Percentiles rank a stretch among this genome's conserved stretches.
phyloP scores from a whole-genome alignment of 2,797 vertebrate species.

The Anguilla marmorata region DNA sequence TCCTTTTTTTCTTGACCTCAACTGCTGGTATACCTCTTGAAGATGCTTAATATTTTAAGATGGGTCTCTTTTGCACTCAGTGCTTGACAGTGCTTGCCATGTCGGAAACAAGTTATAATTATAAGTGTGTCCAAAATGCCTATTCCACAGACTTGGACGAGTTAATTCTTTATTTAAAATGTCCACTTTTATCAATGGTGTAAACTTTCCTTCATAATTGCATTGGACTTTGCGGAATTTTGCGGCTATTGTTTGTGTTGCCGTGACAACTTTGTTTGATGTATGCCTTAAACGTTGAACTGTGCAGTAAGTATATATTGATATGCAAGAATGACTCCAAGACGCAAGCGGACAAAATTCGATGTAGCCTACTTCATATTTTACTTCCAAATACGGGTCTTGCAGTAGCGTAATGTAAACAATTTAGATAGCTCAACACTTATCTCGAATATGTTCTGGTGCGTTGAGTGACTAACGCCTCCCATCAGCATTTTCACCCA shows the following conservation, averaged over 20 bases:
- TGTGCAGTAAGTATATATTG: background rate
- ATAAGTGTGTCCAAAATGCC: background rate
- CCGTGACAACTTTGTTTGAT: background rate
- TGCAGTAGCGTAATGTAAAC: background rate
- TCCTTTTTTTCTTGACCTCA: background rate
- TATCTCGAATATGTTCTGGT: background rate
- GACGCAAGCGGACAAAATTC: background rate
- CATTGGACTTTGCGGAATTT: background rate
- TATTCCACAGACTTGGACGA: background rate
- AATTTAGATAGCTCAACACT: background rate
- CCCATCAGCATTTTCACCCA: background rate
- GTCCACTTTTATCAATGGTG: background rate
- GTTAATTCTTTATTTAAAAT: background rate
- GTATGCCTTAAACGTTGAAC: background rate
- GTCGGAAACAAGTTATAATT: background rate
- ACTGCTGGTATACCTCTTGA: constrained; percentile 10
- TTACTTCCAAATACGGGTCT: background rate
- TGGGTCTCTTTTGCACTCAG: background rate
- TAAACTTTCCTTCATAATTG: background rate
- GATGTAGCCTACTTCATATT: background rate
- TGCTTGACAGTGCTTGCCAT: background rate
- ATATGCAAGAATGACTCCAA: background rate
- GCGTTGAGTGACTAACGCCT: background rate
- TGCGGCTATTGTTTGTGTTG: background rate
- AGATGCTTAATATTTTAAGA: constrained; percentile 1